Percentiles rank a stretch among this genome's conserved stretches.
These are phyloP conservation scores for Holacanthus passer DNA, from an alignment of 2,113 vertebrate genomes.

Conservation along the genomic window DNA sequence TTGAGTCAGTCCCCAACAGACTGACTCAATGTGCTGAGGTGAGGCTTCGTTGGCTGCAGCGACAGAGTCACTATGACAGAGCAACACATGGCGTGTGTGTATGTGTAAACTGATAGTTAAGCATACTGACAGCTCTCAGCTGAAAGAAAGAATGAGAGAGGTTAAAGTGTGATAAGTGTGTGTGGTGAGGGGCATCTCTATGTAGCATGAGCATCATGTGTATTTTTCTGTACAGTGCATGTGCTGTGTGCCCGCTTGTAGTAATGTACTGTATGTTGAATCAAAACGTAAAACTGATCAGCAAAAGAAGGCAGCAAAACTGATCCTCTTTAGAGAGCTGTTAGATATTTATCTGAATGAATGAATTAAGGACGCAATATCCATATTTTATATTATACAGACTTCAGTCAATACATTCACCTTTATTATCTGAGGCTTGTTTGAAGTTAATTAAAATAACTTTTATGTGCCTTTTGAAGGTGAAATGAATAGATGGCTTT, in stretches of 20 bases:
- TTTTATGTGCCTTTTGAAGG: neutral
- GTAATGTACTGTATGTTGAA: neutral
- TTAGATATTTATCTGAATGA: neutral
- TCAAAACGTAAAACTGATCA: neutral
- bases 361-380: neutral
- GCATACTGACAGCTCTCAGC: conserved; percentile 13
- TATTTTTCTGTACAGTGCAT: conserved; percentile 1
- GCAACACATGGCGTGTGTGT: conserved; percentile 40
- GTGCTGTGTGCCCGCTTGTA: neutral
- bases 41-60: conserved; percentile 33
- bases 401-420: neutral
- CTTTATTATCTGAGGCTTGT: neutral
- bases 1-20: conserved; percentile 34
- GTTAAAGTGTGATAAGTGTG: conserved; percentile 16
- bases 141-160: conserved; percentile 29
- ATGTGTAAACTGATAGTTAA: conserved; percentile 11
- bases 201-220: neutral
- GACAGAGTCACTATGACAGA: conserved; percentile 21
- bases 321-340: neutral
- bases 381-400: neutral
- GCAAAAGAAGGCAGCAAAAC: neutral
- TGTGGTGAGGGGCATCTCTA: neutral
- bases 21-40: conserved; percentile 45
- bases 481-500: neutral
- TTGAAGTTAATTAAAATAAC: neutral